Conservation (phyloP, 2,113 vertebrate species). For the Theropithecus gelada region DNA sequence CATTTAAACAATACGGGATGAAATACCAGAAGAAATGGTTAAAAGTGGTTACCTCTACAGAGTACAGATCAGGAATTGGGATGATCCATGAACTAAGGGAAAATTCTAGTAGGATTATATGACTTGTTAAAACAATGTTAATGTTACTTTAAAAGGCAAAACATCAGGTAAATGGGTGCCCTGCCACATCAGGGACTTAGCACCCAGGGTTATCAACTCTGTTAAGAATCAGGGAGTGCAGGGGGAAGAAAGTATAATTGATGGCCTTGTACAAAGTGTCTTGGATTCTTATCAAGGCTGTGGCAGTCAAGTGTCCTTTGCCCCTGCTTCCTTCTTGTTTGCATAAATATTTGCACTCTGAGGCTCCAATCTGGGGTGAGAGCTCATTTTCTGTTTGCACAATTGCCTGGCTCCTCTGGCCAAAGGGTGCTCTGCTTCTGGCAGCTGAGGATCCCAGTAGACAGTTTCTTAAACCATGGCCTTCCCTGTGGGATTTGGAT, state of each 20-base stretch:
- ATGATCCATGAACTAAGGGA: neutral
- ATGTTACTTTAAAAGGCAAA: neutral
- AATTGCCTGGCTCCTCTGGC: neutral
- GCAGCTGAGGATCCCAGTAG: accelerated
- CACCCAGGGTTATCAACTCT: neutral
- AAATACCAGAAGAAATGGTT: neutral
- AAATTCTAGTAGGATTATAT: neutral
- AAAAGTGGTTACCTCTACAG: neutral
- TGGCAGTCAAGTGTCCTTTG: neutral
- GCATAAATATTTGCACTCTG: neutral
- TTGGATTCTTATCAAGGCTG: neutral
- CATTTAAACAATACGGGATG: neutral
- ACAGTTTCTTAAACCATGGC: conserved; percentile 66
- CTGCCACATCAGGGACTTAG: neutral
- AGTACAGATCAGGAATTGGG: neutral
- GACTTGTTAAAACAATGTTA: neutral
- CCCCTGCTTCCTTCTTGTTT: neutral
- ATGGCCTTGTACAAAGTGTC: neutral
- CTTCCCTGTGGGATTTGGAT: conserved; percentile 90
- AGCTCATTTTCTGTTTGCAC: neutral
- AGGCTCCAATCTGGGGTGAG: neutral
- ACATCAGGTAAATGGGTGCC: neutral
- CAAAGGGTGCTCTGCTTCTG: neutral
- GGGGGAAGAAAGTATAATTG: neutral
- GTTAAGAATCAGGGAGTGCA: neutral